Percentiles rank a stretch among this genome's conserved stretches.
Evolutionary conservation across 2,888 invertebrate species (phyloP).

Genomic region (Tigriopus californicus): DNA sequence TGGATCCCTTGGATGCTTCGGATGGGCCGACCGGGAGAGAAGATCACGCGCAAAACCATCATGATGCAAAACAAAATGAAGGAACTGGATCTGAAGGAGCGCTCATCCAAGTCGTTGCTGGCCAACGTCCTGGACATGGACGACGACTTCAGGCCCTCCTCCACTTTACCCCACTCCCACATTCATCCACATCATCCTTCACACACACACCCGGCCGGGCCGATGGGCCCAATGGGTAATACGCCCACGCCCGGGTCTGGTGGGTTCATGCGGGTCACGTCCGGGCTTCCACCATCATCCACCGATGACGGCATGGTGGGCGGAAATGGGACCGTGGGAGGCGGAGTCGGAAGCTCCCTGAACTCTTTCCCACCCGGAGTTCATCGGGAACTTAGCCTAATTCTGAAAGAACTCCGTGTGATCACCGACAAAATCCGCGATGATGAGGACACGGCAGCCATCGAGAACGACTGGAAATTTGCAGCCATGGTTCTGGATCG

Average conservation of each 20-base stretch:
- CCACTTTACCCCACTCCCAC: slow-evolving; percentile 13
- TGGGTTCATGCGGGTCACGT: slow-evolving; percentile 41
- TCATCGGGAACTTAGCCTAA: slow-evolving; percentile 68
- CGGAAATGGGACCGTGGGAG: slow-evolving; percentile 19
- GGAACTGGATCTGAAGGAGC: slow-evolving; percentile 69
- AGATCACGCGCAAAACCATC: slow-evolving; percentile 33
- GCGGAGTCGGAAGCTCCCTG: slow-evolving; percentile 19
- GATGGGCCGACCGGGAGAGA: slow-evolving; percentile 57
- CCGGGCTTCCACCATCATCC: slow-evolving; percentile 25
- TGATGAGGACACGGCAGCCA: slow-evolving; percentile 80
- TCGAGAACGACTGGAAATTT: slow-evolving; percentile 97
- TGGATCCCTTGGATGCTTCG: slow-evolving; percentile 93
- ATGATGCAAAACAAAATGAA: slow-evolving; percentile 55
- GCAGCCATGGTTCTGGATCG: slow-evolving; percentile 99
- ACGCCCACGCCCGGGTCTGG: slow-evolving; percentile 34
- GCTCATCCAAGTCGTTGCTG: slow-evolving; percentile 80
- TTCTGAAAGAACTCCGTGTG: slow-evolving; percentile 73
- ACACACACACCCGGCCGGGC: slow-evolving; percentile 17
- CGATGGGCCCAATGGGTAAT: slow-evolving; percentile 17
- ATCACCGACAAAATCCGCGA: slow-evolving; percentile 84
- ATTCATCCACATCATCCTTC: slow-evolving; percentile 15
- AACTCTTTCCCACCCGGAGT: slow-evolving; percentile 15
- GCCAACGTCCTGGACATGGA: slow-evolving; percentile 94
- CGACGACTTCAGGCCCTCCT: slow-evolving; percentile 52
- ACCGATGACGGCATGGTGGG: slow-evolving; percentile 17